Conservation (phyloP, 1,140 invertebrate species). For the Conus ventricosus region DNA sequence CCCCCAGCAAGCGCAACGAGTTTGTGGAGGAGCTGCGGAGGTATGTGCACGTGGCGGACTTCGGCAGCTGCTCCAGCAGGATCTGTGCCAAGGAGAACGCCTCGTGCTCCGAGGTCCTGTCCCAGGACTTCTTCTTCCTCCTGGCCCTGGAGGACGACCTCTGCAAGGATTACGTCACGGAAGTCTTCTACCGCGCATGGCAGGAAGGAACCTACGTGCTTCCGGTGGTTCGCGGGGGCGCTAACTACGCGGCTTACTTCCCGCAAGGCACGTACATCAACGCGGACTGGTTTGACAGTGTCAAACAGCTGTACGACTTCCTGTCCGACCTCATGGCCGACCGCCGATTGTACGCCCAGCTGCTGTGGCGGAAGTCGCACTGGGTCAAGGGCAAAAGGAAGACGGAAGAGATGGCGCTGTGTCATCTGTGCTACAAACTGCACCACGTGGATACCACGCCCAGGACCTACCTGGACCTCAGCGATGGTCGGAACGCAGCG, state of each 20-base stretch:
- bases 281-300: slow-evolving; percentile 76
- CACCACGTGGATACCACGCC: neutral
- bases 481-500: slow-evolving; percentile 1
- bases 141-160: slow-evolving; percentile 79
- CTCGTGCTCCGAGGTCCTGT: slow-evolving; percentile 18
- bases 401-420: slow-evolving; percentile 7
- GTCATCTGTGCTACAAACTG: slow-evolving; percentile 14
- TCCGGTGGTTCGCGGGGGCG: slow-evolving; percentile 83
- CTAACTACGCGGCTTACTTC: slow-evolving; percentile 77
- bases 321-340: slow-evolving; percentile 74
- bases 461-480: neutral
- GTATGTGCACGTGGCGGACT: slow-evolving; percentile 79
- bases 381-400: neutral
- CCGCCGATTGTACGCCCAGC: slow-evolving; percentile 59
- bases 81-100: slow-evolving; percentile 22
- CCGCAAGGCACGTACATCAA: slow-evolving; percentile 82
- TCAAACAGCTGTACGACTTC: slow-evolving; percentile 76
- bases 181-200: slow-evolving; percentile 85
- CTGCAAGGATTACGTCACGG: slow-evolving; percentile 84
- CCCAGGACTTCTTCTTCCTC: slow-evolving; percentile 68
- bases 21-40: slow-evolving; percentile 78
- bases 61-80: slow-evolving; percentile 78
- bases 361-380: slow-evolving; percentile 52
- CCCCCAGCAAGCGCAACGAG: slow-evolving; percentile 76
- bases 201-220: slow-evolving; percentile 74